A percentile compares a stretch with the other conserved stretches of the same genome.
Evolutionary conservation across 2,113 vertebrate genomes (phyloP).

Genomic region (Mola mola): DNA sequence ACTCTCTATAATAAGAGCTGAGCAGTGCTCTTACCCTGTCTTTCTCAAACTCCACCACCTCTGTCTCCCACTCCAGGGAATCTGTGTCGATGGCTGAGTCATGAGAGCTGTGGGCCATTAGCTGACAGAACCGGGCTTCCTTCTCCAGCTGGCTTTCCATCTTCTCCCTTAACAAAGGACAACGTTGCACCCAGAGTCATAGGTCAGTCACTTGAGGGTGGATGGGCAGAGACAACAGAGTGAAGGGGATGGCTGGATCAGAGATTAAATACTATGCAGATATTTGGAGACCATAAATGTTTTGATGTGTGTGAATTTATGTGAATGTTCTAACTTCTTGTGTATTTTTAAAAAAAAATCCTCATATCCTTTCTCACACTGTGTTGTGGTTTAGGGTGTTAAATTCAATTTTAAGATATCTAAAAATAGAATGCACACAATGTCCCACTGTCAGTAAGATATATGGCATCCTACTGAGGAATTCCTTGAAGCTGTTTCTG

Average conservation of each 20-base stretch:
- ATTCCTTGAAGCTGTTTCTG: slow-evolving; percentile 55
- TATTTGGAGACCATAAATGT: too few species aligned
- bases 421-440: slow-evolving; percentile 47
- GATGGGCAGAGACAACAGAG: slow-evolving; percentile 13
- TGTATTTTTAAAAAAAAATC: too few species aligned
- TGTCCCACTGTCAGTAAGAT: slow-evolving; percentile 63
- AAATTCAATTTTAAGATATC: slow-evolving; percentile 32
- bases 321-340: too few species aligned
- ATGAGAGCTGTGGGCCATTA: slow-evolving; percentile 96
- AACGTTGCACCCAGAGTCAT: slow-evolving; percentile 31
- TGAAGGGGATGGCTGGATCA: too few species aligned
- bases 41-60: slow-evolving; percentile 97
- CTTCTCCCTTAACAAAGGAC: slow-evolving; percentile 86
- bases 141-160: slow-evolving; percentile 96
- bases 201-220: slow-evolving; percentile 29
- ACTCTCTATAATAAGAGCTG: slow-evolving; percentile 19
- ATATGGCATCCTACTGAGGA: slow-evolving; percentile 48
- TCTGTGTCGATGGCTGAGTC: slow-evolving; percentile 98
- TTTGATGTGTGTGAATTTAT: too few species aligned
- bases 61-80: slow-evolving; percentile 98
- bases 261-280: too few species aligned
- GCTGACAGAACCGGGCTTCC: slow-evolving; percentile 92
- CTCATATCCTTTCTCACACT: too few species aligned
- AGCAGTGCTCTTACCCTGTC: slow-evolving; percentile 83
- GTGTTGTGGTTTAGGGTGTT: too few species aligned